A percentile compares a stretch with the other conserved stretches of the same genome.
phyloP scores from a whole-genome alignment of 2,113 vertebrate species.

The rabbit (Oryctolagus cuniculus) region DNA sequence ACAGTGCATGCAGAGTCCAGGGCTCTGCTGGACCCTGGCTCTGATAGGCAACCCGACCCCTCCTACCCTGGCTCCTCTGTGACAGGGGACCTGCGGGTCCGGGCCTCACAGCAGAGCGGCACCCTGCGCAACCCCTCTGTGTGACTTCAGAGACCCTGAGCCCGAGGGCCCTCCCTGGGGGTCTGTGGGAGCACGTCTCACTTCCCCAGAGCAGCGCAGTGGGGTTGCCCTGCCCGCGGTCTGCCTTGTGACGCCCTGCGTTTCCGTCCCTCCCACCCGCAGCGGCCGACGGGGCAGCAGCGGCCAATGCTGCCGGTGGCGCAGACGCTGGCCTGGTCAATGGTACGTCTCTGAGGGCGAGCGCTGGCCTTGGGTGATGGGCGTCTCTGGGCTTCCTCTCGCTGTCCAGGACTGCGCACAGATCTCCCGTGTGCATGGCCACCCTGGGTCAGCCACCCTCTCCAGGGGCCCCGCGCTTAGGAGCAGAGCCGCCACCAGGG shows the following conservation, averaged over 20 bases:
- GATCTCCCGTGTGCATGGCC: constrained; percentile 87
- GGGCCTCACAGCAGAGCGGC: neutral
- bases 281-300: constrained; percentile 97
- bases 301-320: constrained; percentile 95
- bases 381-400: constrained; percentile 83
- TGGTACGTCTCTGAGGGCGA: constrained; percentile 95
- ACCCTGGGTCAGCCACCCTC: constrained; percentile 82
- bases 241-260: constrained; percentile 95
- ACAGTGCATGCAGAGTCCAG: too few species aligned
- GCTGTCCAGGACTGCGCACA: constrained; percentile 77
- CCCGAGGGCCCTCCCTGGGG: constrained; percentile 71
- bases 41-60: neutral
- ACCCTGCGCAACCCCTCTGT: constrained; percentile 59
- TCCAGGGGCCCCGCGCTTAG: constrained; percentile 63
- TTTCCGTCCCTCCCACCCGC: constrained; percentile 97
- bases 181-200: constrained; percentile 62
- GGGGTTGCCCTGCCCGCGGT: constrained; percentile 76
- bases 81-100: neutral
- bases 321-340: constrained; percentile 98
- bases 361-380: constrained; percentile 85
- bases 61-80: neutral
- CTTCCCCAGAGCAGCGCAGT: constrained; percentile 66
- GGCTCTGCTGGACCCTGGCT: neutral
- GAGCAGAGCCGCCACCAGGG: constrained; percentile 66
- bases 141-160: constrained; percentile 70